Percentiles rank a stretch among this genome's conserved stretches.
Conservation (phyloP, 2,888 invertebrate species). For the Drosophila paramelanica region DNA sequence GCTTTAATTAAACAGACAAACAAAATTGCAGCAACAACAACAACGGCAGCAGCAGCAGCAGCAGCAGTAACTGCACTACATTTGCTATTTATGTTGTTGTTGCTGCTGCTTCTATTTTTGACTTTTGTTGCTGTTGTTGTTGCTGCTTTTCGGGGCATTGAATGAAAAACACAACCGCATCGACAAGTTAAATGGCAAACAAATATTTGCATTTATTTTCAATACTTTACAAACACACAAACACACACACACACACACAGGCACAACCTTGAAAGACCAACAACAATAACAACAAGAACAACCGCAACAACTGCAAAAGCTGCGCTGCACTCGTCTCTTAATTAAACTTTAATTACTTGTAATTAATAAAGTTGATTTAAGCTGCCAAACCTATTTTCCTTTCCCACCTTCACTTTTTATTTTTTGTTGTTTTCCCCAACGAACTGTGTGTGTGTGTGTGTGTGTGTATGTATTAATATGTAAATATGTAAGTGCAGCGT, state of each 20-base stretch:
- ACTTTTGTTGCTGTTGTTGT: slow-evolving; percentile 31
- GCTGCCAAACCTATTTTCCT: slow-evolving; percentile 31
- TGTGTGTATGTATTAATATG: too few species aligned
- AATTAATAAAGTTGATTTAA: slow-evolving; percentile 74
- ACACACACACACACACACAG: slow-evolving; percentile 28
- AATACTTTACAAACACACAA: slow-evolving; percentile 28
- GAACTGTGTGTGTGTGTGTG: background rate
- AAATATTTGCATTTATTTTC: slow-evolving; percentile 66
- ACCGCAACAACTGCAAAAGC: slow-evolving; percentile 11
- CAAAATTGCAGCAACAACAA: slow-evolving; percentile 55
- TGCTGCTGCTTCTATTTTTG: slow-evolving; percentile 13
- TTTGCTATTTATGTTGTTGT: slow-evolving; percentile 34
- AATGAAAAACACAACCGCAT: slow-evolving; percentile 43
- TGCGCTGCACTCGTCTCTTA: slow-evolving; percentile 51
- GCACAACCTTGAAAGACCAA: slow-evolving; percentile 66
- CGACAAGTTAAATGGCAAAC: slow-evolving; percentile 63
- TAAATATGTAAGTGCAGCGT: too few species aligned
- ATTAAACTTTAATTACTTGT: slow-evolving; percentile 75
- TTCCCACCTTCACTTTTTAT: background rate
- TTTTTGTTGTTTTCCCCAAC: background rate
- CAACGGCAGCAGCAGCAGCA: slow-evolving; percentile 20
- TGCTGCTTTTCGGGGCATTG: slow-evolving; percentile 31
- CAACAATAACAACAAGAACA: slow-evolving; percentile 31
- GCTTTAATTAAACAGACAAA: slow-evolving; percentile 81
- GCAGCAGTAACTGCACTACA: slow-evolving; percentile 49